Conservation (phyloP, 2,113 vertebrate species). For the Scopus umbretta region DNA sequence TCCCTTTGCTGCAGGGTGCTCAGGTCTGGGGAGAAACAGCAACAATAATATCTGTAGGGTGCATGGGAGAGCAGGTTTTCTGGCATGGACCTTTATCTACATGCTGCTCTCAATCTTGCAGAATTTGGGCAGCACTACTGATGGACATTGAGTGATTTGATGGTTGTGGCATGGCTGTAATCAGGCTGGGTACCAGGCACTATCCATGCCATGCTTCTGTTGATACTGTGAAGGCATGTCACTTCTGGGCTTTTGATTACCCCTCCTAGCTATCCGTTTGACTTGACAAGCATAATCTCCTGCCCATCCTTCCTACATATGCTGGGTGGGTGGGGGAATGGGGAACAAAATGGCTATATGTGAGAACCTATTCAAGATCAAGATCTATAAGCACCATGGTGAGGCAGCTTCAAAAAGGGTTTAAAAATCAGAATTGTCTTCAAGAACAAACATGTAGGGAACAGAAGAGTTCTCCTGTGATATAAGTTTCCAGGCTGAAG, state of each 20-base stretch:
- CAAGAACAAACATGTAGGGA: not conserved
- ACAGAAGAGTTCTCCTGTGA: not conserved
- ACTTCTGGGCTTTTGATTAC: not conserved
- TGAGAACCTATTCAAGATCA: not conserved
- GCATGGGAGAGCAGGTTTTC: not conserved
- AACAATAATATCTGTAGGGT: not conserved
- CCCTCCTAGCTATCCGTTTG: not conserved
- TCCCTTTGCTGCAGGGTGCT: not conserved
- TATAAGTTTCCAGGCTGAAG: not conserved
- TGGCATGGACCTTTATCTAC: not conserved
- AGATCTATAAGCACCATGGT: not conserved
- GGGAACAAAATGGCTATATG: not conserved
- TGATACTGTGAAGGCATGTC: not conserved
- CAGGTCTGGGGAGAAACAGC: not conserved
- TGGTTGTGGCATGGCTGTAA: not conserved
- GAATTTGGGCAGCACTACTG: not conserved
- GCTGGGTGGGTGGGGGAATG: no score
- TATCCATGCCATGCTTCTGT: fast-evolving
- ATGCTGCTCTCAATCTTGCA: not conserved
- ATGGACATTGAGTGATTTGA: not conserved
- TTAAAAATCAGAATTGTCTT: not conserved
- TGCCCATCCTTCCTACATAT: not conserved
- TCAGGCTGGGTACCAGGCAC: not conserved
- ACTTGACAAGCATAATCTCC: not conserved
- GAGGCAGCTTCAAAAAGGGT: not conserved